A percentile compares a stretch with the other conserved stretches of the same genome.
Conservation (phyloP, 1,140 invertebrate genomes). For the Caenorhabditis elegans region WBcel235 BX284602.5:10579001-10579500, state of each 20-base stretch:
- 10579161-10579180: too few relatives aligned
- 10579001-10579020: too few relatives aligned
- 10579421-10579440: slow-evolving; percentile 57
- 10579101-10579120: neutral
- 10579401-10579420: slow-evolving; percentile 55
- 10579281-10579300: neutral
- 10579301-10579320: neutral
- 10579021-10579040: too few relatives aligned
- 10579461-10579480: slow-evolving; percentile 50
- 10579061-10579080: neutral
- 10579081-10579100: neutral
- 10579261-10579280: too few relatives aligned
- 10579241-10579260: too few relatives aligned
- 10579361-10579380: too few relatives aligned
- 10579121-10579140: neutral
- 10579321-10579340: too few relatives aligned
- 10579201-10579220: too few relatives aligned
- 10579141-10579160: too few relatives aligned
- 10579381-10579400: slow-evolving; percentile 57
- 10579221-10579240: too few relatives aligned
- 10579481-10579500: slow-evolving; percentile 52
- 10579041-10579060: neutral
- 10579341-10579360: too few relatives aligned
- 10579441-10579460: slow-evolving; percentile 55
- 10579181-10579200: too few relatives aligned